Evolutionary conservation across 2,113 vertebrate species (phyloP).

Genomic region (Microcebus tavaratra): DNA sequence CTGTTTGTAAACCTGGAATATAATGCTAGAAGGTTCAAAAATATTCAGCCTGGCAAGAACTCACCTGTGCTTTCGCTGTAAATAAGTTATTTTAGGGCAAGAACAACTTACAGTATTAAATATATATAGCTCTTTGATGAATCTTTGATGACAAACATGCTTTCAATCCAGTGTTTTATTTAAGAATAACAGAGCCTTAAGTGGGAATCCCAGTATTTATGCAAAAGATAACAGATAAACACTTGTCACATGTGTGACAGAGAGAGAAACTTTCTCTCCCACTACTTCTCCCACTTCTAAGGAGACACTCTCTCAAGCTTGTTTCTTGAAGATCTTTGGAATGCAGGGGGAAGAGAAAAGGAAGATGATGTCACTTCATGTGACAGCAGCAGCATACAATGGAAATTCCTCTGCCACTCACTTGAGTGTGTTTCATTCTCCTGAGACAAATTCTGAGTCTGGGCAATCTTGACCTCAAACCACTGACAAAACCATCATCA

Average conservation of each 20-base stretch:
- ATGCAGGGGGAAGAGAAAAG: neutral
- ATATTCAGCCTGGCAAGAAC: neutral
- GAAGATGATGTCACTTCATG: neutral
- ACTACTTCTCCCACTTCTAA: neutral
- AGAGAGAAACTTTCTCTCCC: constrained; percentile 2
- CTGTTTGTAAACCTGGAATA: neutral
- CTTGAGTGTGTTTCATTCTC: neutral
- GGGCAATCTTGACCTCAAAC: constrained; percentile 9
- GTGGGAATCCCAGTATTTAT: constrained; percentile 10
- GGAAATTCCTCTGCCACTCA: neutral
- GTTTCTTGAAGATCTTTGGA: constrained; percentile 30
- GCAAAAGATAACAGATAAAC: constrained; percentile 31
- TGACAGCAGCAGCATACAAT: neutral
- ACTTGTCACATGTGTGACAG: neutral
- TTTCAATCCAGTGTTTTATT: constrained; percentile 43
- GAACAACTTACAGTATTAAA: neutral
- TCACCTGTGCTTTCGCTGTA: neutral
- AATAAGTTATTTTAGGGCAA: constrained; percentile 4
- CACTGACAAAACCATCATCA: neutral
- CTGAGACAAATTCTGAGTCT: neutral
- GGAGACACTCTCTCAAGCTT: neutral
- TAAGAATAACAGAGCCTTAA: constrained; percentile 18
- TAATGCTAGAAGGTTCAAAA: constrained; percentile 7
- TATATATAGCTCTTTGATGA: neutral
- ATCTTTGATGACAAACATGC: neutral